phyloP scores from a whole-genome alignment of 2,888 invertebrate genomes.

The Hedychridium roseum region DNA sequence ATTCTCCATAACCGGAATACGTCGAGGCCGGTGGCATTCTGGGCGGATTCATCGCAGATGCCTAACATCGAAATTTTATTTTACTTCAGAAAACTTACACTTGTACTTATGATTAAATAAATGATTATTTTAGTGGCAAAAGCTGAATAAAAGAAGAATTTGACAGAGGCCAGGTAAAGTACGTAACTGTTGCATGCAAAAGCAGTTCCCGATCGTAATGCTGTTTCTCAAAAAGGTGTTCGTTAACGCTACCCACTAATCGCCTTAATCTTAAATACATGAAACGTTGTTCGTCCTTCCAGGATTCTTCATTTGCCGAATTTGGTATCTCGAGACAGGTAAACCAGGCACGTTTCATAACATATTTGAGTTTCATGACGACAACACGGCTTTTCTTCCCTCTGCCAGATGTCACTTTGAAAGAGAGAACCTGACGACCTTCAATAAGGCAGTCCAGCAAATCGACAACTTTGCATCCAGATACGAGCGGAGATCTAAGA shows the following conservation, averaged over 20 bases:
- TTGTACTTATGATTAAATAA: no score
- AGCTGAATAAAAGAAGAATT: no score
- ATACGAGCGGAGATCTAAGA: constrained; percentile 50
- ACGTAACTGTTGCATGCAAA: constrained; percentile 30
- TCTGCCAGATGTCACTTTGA: constrained; percentile 25
- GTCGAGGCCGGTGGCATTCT: constrained; percentile 48
- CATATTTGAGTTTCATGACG: constrained; percentile 54
- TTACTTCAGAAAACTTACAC: no score
- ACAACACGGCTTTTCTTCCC: constrained; percentile 28
- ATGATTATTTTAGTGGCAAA: no score
- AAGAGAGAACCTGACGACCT: constrained; percentile 50
- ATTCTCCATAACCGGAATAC: constrained; percentile 59
- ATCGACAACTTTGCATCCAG: constrained; percentile 58
- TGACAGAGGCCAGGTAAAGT: no score
- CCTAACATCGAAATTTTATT: constrained; percentile 10
- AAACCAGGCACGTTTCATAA: constrained; percentile 57
- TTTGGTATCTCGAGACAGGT: constrained; percentile 50
- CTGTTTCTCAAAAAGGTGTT: constrained; percentile 47
- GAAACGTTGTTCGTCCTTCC: constrained; percentile 57
- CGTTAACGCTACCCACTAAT: constrained; percentile 54
- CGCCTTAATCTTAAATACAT: constrained; percentile 59
- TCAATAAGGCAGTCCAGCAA: constrained; percentile 55
- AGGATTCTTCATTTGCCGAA: constrained; percentile 46
- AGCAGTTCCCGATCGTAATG: constrained; percentile 48
- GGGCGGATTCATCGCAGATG: constrained; percentile 22